Evolutionary conservation across 2,797 vertebrate genomes (phyloP), one percentile per base, ranked within the genome.

Genomic region (Ciconia nigra): DNA sequence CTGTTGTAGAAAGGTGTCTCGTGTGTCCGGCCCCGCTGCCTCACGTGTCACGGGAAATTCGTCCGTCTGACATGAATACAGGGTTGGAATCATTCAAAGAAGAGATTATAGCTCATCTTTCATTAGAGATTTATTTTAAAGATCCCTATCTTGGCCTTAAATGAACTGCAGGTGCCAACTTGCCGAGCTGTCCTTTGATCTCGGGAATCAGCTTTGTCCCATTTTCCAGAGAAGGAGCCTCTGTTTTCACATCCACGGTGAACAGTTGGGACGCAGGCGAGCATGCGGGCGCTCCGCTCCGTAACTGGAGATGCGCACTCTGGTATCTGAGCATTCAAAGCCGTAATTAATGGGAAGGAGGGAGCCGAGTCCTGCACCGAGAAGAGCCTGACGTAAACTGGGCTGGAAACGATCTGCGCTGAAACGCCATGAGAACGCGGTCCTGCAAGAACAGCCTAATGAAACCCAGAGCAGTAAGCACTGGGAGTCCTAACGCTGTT

Each of bases 161-260:
- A 58, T 35, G 58, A 65, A 46, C 39, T 11, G n/a, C 73, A 79
- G 46, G 66, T 31, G 46, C 58, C 37, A 69, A 25, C 42, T 16
- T 28, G 22, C 55, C 0, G 9, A 39, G 49, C 74, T 24, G 35
- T 26, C 37, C 61, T 80, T 81, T 26, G 35, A 39, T 49, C 39
- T 8, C 7, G 55, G 46, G 49, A 55, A 47, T 4, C 69, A 37
- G 14, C 54, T 49, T 47, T 21, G 39, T 52, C n/a, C 61, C 47
- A 0, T 41, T 46, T 62, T 39, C 37, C 1, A 2, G 37, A 9
- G 28, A 55, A 49, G 19, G 29, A 37, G 33, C 55, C 37, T 31
- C 10, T 39, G 1, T 47, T 39, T n/a, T 21, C 54, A 6, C 0
- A 4, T 28, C 49, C 18, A 0, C 31, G 4, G 31, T 2, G 18